Percentiles rank a stretch among this genome's conserved stretches.
Evolutionary conservation across 2,113 vertebrate genomes (phyloP).

Genomic region (Cranoglanis bouderius): DNA sequence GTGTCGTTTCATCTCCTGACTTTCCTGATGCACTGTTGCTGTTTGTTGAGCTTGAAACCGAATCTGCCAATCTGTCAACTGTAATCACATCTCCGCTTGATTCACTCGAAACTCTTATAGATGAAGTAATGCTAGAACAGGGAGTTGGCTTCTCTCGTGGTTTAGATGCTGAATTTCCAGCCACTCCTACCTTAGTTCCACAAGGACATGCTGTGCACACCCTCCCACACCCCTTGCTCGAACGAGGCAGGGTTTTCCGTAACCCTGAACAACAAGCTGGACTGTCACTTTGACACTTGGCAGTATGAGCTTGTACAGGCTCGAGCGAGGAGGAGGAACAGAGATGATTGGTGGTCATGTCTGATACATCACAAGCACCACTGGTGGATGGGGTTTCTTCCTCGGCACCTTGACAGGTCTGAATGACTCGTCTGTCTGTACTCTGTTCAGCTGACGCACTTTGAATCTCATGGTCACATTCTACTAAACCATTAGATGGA

Average conservation of each 20-base stretch:
- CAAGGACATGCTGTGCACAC: constrained; percentile 64
- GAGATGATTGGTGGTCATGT: background rate
- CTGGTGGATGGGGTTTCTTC: background rate
- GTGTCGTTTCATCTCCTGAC: background rate
- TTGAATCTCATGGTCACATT: background rate
- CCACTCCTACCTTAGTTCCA: constrained; percentile 49
- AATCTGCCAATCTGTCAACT: constrained; percentile 1
- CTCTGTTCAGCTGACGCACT: background rate
- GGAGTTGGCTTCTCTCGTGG: constrained; percentile 10
- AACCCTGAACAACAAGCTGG: background rate
- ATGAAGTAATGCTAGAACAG: background rate
- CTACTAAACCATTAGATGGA: background rate
- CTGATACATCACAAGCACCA: background rate
- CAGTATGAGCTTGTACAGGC: background rate
- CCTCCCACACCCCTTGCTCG: constrained; percentile 52
- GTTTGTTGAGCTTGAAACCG: background rate
- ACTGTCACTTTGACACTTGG: background rate
- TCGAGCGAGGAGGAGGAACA: background rate
- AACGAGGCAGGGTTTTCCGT: constrained; percentile 41
- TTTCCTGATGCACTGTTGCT: background rate
- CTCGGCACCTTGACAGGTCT: constrained; percentile 10
- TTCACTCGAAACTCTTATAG: background rate
- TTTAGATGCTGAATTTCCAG: background rate
- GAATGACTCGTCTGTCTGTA: background rate
- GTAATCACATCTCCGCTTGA: background rate